These are phyloP conservation scores for Venusia cambrica DNA, from an alignment of 2,888 invertebrate species.

Conservation along the genomic window DNA sequence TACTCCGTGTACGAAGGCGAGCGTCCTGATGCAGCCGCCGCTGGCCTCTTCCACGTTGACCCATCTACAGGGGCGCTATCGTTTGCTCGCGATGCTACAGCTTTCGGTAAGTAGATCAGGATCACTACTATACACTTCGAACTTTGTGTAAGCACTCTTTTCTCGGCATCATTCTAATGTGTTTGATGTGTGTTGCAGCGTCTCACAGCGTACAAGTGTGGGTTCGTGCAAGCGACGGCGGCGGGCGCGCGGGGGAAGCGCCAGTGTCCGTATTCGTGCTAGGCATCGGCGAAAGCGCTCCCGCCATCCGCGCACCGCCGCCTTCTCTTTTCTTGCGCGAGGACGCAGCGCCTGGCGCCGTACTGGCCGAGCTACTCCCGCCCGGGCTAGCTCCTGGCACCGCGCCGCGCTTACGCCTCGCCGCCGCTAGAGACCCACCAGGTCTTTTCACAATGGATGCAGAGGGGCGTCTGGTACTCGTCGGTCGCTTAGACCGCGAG, in stretches of 20 bases:
- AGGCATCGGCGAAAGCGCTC: slow-evolving; percentile 85
- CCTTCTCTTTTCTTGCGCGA: slow-evolving; percentile 91
- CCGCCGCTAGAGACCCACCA: slow-evolving; percentile 70
- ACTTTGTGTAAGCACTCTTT: too few species aligned
- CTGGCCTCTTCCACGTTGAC: slow-evolving; percentile 88
- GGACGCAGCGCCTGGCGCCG: slow-evolving; percentile 78
- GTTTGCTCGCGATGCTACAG: slow-evolving; percentile 82
- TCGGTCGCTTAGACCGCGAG: slow-evolving; percentile 89
- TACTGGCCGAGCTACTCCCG: slow-evolving; percentile 50
- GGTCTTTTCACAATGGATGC: slow-evolving; percentile 87
- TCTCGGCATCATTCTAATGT: too few species aligned
- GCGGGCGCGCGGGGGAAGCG: slow-evolving; percentile 90
- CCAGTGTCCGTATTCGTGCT: slow-evolving; percentile 91
- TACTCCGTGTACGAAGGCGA: slow-evolving; percentile 89
- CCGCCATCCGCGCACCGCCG: slow-evolving; percentile 86
- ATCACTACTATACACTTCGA: too few species aligned
- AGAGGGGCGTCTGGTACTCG: slow-evolving; percentile 87
- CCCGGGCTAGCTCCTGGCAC: slow-evolving; percentile 28
- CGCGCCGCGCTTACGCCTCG: slow-evolving; percentile 38
- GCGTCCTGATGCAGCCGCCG: slow-evolving; percentile 81
- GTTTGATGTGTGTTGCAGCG: slow-evolving; percentile 70
- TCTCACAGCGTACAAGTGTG: slow-evolving; percentile 93
- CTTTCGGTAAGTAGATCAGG: slow-evolving; percentile 70
- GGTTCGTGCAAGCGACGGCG: slow-evolving; percentile 92
- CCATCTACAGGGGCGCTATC: slow-evolving; percentile 87